Evolutionary conservation across 2,113 vertebrate species (phyloP).

Genomic region (Coryphaenoides rupestris): DNA sequence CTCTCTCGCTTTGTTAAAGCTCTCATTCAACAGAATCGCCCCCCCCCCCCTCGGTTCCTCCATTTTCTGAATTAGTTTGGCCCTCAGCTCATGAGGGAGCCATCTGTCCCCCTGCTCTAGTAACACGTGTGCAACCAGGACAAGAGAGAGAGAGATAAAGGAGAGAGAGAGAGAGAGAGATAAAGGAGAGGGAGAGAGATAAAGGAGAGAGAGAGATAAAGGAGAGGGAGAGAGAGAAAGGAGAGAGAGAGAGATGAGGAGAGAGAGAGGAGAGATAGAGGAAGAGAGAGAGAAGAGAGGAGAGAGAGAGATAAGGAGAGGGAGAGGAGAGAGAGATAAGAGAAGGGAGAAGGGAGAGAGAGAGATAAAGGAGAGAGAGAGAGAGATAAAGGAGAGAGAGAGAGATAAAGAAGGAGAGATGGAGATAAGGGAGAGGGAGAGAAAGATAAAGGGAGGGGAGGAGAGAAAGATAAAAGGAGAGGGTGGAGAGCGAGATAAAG

Average conservation of each 20-base stretch:
- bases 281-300: neutral
- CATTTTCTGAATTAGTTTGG: neutral
- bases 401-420: neutral
- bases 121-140: constrained; percentile 62
- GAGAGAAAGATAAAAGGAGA: no score
- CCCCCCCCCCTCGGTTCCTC: no score
- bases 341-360: neutral
- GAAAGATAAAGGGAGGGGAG: no score
- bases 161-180: neutral
- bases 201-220: no score
- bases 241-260: neutral
- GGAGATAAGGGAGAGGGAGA: neutral
- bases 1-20: no score
- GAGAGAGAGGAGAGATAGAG: constrained; percentile 9
- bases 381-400: neutral
- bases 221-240: no score
- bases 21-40: constrained; percentile 2
- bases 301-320: no score
- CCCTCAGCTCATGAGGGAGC: constrained; percentile 22
- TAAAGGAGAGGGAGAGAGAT: neutral
- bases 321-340: neutral
- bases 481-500: no score
- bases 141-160: constrained; percentile 36
- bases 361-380: constrained; percentile 9
- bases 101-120: constrained; percentile 66